phyloP scores from a whole-genome alignment of 2,797 vertebrate species.

The Aplochiton taeniatus region DNA sequence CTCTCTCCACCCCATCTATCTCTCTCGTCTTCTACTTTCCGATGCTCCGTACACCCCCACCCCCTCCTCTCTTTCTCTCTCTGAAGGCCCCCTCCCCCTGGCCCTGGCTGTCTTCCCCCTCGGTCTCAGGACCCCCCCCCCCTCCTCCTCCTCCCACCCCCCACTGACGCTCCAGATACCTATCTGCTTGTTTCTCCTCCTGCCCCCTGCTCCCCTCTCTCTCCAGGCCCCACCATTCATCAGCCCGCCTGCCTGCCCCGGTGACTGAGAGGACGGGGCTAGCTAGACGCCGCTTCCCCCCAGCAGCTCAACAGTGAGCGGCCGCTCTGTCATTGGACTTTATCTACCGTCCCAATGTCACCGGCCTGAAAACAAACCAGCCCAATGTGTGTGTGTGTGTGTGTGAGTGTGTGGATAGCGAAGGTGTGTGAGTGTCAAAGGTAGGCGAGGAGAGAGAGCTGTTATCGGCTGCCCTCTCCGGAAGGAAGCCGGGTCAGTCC shows the following conservation, averaged over 20 bases:
- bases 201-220: constrained; percentile 20
- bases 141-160: constrained; percentile 7
- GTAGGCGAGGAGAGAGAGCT: background rate
- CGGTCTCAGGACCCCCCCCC: background rate
- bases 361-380: background rate
- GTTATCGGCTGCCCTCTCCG: too few species aligned
- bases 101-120: constrained; percentile 33
- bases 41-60: constrained; percentile 23
- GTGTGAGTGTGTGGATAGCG: constrained; percentile 6
- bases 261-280: background rate
- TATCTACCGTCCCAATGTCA: constrained; percentile 53
- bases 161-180: constrained; percentile 3
- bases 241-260: constrained; percentile 2
- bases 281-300: constrained; percentile 38
- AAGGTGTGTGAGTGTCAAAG: background rate
- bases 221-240: constrained; percentile 39
- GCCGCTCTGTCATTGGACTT: constrained; percentile 42
- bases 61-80: constrained; percentile 10
- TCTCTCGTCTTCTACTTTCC: too few species aligned
- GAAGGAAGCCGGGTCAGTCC: too few species aligned
- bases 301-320: constrained; percentile 39
- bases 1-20: constrained; percentile 14
- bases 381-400: background rate
- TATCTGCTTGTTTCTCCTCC: constrained; percentile 56
- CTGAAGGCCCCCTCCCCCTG: constrained; percentile 20